These are phyloP conservation scores for Ophion ventricosus DNA, from an alignment of 2,888 invertebrate species.

Conservation along the genomic window DNA sequence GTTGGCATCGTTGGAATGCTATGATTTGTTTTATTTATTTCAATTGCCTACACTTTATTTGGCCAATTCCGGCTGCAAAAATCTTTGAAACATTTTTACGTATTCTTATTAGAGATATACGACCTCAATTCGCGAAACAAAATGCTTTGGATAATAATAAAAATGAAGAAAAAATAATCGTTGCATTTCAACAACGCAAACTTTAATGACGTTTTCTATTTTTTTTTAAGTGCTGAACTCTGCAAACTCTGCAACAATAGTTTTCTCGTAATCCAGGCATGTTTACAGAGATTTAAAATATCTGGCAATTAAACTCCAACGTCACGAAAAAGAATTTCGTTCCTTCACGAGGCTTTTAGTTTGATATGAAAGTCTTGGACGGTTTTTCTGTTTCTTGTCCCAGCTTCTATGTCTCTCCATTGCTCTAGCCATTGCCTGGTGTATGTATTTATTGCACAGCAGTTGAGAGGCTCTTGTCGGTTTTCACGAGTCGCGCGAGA, in stretches of 20 bases:
- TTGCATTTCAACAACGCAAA: no score
- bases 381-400: constrained; percentile 55
- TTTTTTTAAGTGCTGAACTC: no score
- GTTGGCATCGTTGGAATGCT: no score
- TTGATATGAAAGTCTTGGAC: constrained; percentile 9
- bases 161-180: no score
- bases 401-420: constrained; percentile 1
- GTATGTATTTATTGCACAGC: constrained; percentile 33
- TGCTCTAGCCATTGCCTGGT: background rate
- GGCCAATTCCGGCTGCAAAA: no score
- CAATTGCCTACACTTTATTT: no score
- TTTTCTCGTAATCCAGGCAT: constrained; percentile 7
- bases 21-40: no score
- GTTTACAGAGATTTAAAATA: constrained; percentile 21
- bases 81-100: no score
- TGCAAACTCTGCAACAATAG: background rate
- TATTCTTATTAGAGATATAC: no score
- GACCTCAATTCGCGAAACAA: no score
- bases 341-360: constrained; percentile 1
- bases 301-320: constrained; percentile 15
- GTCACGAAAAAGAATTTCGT: constrained; percentile 27
- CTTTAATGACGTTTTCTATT: no score
- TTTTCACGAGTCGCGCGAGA: constrained; percentile 60
- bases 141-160: no score
- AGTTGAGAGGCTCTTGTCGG: constrained; percentile 33